These are phyloP conservation scores for Melanostoma scalare DNA, from an alignment of 2,888 invertebrate genomes.

Conservation along the genomic window DNA sequence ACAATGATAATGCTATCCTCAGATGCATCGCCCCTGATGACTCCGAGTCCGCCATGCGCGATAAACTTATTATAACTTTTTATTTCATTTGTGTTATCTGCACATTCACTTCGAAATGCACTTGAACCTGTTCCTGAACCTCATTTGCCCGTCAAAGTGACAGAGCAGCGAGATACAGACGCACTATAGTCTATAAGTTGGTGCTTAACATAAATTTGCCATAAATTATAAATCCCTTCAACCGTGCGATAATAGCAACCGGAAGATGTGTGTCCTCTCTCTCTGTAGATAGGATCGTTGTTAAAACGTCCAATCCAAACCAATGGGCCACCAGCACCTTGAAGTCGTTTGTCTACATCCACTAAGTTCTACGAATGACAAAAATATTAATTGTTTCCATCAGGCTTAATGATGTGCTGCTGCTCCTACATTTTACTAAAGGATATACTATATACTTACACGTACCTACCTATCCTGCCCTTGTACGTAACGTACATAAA, in stretches of 20 bases:
- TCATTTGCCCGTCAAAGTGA: conserved; percentile 46
- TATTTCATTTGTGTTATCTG: conserved; percentile 31
- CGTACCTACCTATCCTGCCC: conserved; percentile 22
- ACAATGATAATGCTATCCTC: conserved; percentile 47
- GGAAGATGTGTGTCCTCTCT: conserved; percentile 54
- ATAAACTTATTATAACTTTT: conserved; percentile 53
- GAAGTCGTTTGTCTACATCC: conserved; percentile 21
- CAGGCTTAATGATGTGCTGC: conserved; percentile 55
- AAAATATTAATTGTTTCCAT: conserved; percentile 71
- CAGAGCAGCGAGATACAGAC: conserved; percentile 47
- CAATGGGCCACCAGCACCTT: conserved; percentile 19
- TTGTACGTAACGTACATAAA: conserved; percentile 54
- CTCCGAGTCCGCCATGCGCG: conserved; percentile 29
- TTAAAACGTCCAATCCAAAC: conserved; percentile 1
- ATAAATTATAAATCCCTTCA: conserved; percentile 56
- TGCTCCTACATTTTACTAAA: conserved; percentile 28
- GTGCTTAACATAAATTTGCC: conserved; percentile 65
- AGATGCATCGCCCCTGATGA: conserved; percentile 37
- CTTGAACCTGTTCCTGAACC: conserved; percentile 67
- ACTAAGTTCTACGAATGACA: conserved; percentile 45
- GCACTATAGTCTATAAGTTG: conserved; percentile 48
- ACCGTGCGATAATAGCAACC: conserved; percentile 58
- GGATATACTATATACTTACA: conserved; percentile 6
- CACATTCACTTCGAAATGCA: conserved; percentile 56
- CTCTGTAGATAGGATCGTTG: conserved; percentile 34